phyloP scores from a whole-genome alignment of 1,140 invertebrate species.

The Oreohelix idahoensis region DNA sequence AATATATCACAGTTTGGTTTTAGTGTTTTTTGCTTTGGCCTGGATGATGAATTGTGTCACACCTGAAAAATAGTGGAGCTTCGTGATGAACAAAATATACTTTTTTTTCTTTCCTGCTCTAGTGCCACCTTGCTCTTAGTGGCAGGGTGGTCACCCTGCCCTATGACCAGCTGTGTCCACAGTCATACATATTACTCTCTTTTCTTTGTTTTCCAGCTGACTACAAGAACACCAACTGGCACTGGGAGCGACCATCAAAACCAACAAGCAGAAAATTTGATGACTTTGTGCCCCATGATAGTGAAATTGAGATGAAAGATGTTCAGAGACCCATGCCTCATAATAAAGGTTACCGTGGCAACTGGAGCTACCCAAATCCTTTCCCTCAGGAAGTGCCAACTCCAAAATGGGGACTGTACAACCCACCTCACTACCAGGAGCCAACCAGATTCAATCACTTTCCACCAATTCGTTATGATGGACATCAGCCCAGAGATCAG shows the following conservation, averaged over 20 bases:
- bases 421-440: conserved; percentile 65
- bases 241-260: conserved; percentile 64
- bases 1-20: no score
- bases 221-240: conserved; percentile 68
- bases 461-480: conserved; percentile 65
- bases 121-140: no score
- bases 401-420: conserved; percentile 68
- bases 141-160: no score
- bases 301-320: conserved; percentile 64
- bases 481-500: conserved; percentile 46
- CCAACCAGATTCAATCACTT: conserved; percentile 59
- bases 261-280: conserved; percentile 62
- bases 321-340: conserved; percentile 58
- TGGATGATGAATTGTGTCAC: no score
- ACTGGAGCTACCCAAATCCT: conserved; percentile 55
- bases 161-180: no score
- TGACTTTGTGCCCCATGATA: conserved; percentile 58
- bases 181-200: no score
- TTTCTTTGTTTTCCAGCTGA: conserved; percentile 53
- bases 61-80: no score
- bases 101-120: no score
- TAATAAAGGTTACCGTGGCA: conserved; percentile 58
- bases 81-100: no score
- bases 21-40: no score
- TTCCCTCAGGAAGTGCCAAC: conserved; percentile 62